Evolutionary conservation across 2,888 invertebrate species (phyloP).

Genomic region (Drosophila barbarae): DNA sequence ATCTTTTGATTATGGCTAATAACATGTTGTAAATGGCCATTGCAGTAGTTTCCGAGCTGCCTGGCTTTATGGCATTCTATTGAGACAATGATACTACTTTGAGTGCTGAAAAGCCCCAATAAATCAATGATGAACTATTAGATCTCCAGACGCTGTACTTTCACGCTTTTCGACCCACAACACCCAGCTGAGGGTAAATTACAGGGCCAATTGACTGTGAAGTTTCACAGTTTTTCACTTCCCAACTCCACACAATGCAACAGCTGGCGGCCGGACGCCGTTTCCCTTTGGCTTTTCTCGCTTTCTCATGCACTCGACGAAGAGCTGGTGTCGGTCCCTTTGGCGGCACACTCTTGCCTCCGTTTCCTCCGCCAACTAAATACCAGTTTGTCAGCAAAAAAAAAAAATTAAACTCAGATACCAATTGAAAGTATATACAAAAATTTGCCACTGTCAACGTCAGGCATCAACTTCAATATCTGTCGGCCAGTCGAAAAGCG

Average conservation of each 20-base stretch:
- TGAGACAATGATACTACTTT: constrained; percentile 13
- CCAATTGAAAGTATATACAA: constrained; percentile 40
- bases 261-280: constrained; percentile 16
- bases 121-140: constrained; percentile 28
- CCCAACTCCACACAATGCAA: constrained; percentile 45
- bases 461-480: constrained; percentile 44
- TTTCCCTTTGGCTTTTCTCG: constrained; percentile 47
- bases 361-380: constrained; percentile 21
- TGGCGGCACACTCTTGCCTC: constrained; percentile 7
- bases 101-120: constrained; percentile 8
- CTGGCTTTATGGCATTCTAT: constrained; percentile 37
- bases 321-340: constrained; percentile 38
- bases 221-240: constrained; percentile 33
- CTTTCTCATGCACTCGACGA: constrained; percentile 61
- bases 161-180: constrained; percentile 10
- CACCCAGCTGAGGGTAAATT: constrained; percentile 35
- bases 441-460: constrained; percentile 50
- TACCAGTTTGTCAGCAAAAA: constrained; percentile 32
- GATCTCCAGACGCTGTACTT: constrained; percentile 14
- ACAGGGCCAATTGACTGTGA: constrained; percentile 52
- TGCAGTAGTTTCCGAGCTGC: constrained; percentile 5
- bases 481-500: constrained; percentile 45
- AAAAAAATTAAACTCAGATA: constrained; percentile 13
- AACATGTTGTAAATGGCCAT: constrained; percentile 32
- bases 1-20: constrained; percentile 45